Conservation (phyloP, 2,113 vertebrate species). For the Morone chrysops region DNA sequence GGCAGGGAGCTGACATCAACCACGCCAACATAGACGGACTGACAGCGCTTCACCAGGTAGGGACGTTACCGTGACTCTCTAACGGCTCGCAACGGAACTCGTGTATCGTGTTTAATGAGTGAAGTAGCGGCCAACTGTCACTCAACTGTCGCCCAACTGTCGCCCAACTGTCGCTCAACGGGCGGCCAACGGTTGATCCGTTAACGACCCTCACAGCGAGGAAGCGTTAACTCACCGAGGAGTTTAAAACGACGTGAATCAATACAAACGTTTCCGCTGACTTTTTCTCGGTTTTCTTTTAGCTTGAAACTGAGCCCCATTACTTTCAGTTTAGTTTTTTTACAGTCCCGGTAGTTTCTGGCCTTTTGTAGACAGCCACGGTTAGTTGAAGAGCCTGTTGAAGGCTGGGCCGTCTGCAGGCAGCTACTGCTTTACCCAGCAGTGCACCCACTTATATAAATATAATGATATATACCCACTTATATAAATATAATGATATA, state of each 20-base stretch:
- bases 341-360: not conserved
- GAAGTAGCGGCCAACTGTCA: slow-evolving; percentile 10
- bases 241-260: not conserved
- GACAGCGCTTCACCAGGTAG: slow-evolving; percentile 88
- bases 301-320: no score
- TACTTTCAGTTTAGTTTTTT: no score
- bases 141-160: not conserved
- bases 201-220: slow-evolving; percentile 8
- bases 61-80: not conserved
- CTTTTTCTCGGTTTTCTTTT: no score
- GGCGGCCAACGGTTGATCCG: not conserved
- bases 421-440: slow-evolving; percentile 16
- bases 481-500: no score
- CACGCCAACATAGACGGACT: slow-evolving; percentile 88
- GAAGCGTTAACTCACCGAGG: not conserved
- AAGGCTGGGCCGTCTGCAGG: slow-evolving; percentile 20
- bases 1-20: slow-evolving; percentile 88
- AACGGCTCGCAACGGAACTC: not conserved
- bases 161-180: not conserved
- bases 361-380: slow-evolving; percentile 10
- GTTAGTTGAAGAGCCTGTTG: not conserved
- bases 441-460: no score
- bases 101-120: not conserved
- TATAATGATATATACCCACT: no score
- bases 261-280: not conserved